A percentile compares a stretch with the other conserved stretches of the same genome.
These are phyloP conservation scores for Ammodytes marinus DNA, from an alignment of 2,113 vertebrate genomes.

Conservation along the genomic window DNA sequence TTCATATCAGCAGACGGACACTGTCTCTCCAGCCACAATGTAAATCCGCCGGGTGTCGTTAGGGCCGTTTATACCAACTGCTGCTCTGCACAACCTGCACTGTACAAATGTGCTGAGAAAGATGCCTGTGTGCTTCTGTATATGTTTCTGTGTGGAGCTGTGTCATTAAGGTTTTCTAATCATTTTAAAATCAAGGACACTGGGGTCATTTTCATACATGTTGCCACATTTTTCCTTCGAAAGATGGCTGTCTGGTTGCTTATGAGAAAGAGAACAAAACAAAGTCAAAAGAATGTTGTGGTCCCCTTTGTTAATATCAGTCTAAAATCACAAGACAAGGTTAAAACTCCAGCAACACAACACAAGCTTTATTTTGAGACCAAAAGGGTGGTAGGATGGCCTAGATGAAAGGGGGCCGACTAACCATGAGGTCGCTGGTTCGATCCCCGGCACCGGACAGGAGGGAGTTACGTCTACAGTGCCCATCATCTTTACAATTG, in stretches of 20 bases:
- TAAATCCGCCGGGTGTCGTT: slow-evolving; percentile 46
- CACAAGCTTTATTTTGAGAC: not conserved
- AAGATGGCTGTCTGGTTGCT: not conserved
- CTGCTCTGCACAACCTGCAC: slow-evolving; percentile 6
- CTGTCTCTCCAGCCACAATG: slow-evolving; percentile 26
- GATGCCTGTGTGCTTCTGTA: not conserved
- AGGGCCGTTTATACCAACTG: slow-evolving; percentile 43
- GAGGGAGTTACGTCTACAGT: too few relatives aligned
- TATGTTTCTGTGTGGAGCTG: not conserved
- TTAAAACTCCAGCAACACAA: not conserved
- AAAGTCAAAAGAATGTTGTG: not conserved
- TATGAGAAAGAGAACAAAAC: not conserved
- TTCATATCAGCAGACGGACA: slow-evolving; percentile 47
- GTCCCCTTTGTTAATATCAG: not conserved
- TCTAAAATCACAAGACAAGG: not conserved
- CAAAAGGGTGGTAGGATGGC: too few relatives aligned
- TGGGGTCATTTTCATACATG: not conserved
- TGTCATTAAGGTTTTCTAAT: not conserved
- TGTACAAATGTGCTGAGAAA: slow-evolving; percentile 11
- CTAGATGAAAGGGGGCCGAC: too few relatives aligned
- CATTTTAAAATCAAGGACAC: not conserved
- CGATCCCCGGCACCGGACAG: too few relatives aligned
- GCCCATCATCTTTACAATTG: too few relatives aligned
- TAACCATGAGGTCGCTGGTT: too few relatives aligned
- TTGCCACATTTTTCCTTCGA: not conserved